Evolutionary conservation across 1,140 invertebrate genomes (phyloP), one percentile per base, ranked within the genome.

Genomic region (Zophobas morio): DNA sequence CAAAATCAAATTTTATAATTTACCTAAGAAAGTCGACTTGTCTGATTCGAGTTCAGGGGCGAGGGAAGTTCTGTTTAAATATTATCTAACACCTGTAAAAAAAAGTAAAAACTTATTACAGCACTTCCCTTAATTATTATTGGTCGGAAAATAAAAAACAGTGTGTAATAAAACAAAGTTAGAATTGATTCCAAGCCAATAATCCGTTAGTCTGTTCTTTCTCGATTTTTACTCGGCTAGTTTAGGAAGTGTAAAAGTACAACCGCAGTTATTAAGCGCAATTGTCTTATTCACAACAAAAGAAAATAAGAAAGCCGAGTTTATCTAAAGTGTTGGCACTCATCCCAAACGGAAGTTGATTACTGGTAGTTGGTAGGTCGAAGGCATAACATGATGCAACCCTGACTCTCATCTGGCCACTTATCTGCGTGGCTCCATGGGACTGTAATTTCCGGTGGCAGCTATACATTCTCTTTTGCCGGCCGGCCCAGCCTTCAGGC

Each of bases 361-460:
- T 73, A 73, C 71, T 73, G 71, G 47, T 73, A 54, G 35, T 53
- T 53, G 47, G 71, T 73, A 73, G 71, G 71, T 73, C 34, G 71
- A 73, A 20, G 33, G 49, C 71, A 73, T 56, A 70, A 73, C 51
- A 72, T 47, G 34, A 53, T 40, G 71, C 35, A 49, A n/a, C 20
- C 71, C 32, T n/a, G 20, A 32, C 54, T 73, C 54, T 54, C 71
- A 73, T 42, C 54, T 71, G 66, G 54, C 51, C 70, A 77, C 75
- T 77, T 77, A 77, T 77, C 75, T 70, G 39, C 66, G 8, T 39
- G 46, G 75, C 75, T 71, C 75, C 39, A 57, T 70, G 53, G 60
- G 75, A 70, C 66, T 77, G 75, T 77, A 77, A 77, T 77, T 77
- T 77, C 75, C 75, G 75, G 75, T 76, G 46, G 75, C 53, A 56